Evolutionary conservation across 2,888 invertebrate species (phyloP), one percentile per base, ranked within the genome.

Genomic region (Caenorhabditis virilis): DNA sequence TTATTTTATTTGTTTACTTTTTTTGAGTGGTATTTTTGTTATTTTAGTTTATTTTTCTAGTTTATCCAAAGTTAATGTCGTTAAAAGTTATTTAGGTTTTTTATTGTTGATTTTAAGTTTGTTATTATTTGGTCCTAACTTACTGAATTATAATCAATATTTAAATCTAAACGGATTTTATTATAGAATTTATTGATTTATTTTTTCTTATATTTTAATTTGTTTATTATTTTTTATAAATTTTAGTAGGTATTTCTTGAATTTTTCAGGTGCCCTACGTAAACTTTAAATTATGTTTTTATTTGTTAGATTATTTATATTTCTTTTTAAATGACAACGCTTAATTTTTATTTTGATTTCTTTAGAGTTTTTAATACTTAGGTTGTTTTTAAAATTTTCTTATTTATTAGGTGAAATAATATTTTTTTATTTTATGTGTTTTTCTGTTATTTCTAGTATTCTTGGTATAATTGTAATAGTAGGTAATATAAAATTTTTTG

Each of bases 151-250:
- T 55, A 53, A 11, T 52, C 22, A 20, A 27, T 56, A 53, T 61
- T 51, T 69, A 30, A 47, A 60, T 74, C 82, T 74, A 69, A 68
- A 38, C 61, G 88, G 82, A 82, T 88, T 84, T 85, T 87, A 74
- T 61, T 72, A 63, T 63, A 60, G 54, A 57, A 48, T 63, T 60
- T 68, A 62, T 68, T 63, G 58, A 36, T 60, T 65, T 57, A 26
- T 72, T 41, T 58, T 72, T 55, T 30, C 43, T 36, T 72, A 50
- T 63, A 69, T 74, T 48, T 51, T 72, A 25, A 60, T 47, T 49
- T 53, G 81, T 60, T 76, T 83, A 65, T 61, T 72, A 30, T 72
- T 88, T 82, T 83, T 88, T 84, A 85, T 87, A 56, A 65, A 67
- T 69, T 77, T 69, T 70, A 68, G 60, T 36, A 72, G 73, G 65